Conservation (phyloP, 1,140 invertebrate genomes). For the Centruroides sculpturatus region DNA sequence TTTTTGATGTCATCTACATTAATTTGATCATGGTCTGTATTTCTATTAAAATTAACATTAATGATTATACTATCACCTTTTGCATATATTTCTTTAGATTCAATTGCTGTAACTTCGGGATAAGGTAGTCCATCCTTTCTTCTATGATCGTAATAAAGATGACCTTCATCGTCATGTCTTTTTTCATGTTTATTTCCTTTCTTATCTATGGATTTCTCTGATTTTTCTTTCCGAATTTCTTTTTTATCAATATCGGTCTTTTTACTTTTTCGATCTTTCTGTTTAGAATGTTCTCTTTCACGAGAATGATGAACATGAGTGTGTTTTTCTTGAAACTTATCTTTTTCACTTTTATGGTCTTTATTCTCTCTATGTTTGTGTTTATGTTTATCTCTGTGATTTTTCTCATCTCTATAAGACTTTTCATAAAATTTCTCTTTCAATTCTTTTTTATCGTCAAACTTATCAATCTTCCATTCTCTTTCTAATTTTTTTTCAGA, state of each 20-base stretch:
- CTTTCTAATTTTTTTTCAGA: neutral
- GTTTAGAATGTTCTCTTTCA: neutral
- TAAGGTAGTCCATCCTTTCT: constrained; percentile 6
- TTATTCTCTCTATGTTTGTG: constrained; percentile 14
- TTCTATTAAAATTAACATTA: constrained; percentile 62
- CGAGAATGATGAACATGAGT: constrained; percentile 20
- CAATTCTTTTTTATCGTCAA: constrained; percentile 2
- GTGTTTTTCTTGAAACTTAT: constrained; percentile 19
- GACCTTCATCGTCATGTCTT: neutral
- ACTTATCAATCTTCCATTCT: constrained; percentile 7
- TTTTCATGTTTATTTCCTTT: constrained; percentile 13
- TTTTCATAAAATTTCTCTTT: constrained; percentile 3
- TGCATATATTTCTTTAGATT: constrained; percentile 68
- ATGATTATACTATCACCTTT: constrained; percentile 82
- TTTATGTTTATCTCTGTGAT: constrained; percentile 24
- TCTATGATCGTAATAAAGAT: constrained; percentile 5
- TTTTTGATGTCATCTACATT: constrained; percentile 11
- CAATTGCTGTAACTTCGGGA: constrained; percentile 14
- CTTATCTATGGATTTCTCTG: constrained; percentile 6
- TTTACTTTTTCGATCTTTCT: neutral
- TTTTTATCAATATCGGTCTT: constrained; percentile 15
- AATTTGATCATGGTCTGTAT: constrained; percentile 15
- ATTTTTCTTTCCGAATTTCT: constrained; percentile 12
- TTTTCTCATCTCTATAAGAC: constrained; percentile 5
- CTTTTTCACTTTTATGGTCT: constrained; percentile 26